Evolutionary conservation across 1,140 invertebrate species (phyloP).

Genomic region (Ptiloglossa arizonensis): DNA sequence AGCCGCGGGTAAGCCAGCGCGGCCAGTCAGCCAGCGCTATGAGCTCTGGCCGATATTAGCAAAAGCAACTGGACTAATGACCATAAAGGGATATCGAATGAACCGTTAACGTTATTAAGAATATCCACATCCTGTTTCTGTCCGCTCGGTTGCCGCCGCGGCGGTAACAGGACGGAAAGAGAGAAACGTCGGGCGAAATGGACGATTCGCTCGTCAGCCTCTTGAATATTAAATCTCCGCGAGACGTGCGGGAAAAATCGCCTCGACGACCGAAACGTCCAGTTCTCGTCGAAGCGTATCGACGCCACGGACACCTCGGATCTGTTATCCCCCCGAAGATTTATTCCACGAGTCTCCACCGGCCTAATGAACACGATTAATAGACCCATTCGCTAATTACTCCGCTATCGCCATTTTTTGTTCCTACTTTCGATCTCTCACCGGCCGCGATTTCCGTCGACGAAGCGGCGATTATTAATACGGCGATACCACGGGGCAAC

Average conservation of each 20-base stretch:
- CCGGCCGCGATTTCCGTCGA: neutral
- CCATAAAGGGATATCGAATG: conserved; percentile 53
- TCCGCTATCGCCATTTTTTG: conserved; percentile 8
- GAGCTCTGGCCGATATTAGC: conserved; percentile 47
- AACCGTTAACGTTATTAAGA: conserved; percentile 63
- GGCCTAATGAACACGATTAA: conserved; percentile 41
- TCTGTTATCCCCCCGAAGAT: conserved; percentile 9
- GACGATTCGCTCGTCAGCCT: conserved; percentile 32
- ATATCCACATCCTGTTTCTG: conserved; percentile 56
- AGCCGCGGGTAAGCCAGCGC: conserved; percentile 9
- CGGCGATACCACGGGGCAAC: neutral
- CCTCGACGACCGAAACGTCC: neutral
- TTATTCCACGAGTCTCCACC: neutral
- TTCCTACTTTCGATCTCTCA: neutral
- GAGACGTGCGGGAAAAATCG: no score
- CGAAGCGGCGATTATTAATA: conserved; percentile 25
- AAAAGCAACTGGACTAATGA: conserved; percentile 49
- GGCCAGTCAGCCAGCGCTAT: no score
- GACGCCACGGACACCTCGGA: neutral
- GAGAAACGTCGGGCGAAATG: neutral
- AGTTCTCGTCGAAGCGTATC: conserved; percentile 32
- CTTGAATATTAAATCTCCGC: conserved; percentile 1
- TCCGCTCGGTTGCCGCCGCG: no score
- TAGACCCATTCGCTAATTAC: conserved; percentile 37
- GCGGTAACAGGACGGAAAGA: neutral